Percentiles rank a stretch among this genome's conserved stretches.
Conservation (phyloP, 1,140 invertebrate species). For the Armadillidium nasatum region DNA sequence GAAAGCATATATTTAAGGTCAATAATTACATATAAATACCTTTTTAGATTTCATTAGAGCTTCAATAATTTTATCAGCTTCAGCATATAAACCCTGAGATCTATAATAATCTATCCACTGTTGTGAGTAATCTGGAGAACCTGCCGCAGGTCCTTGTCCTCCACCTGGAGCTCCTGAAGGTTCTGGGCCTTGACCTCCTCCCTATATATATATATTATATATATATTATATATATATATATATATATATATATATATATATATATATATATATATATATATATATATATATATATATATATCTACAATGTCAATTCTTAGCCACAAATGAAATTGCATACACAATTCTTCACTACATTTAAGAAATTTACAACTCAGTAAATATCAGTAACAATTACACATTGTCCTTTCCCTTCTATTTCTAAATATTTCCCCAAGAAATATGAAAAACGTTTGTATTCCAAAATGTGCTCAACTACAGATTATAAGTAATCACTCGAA, state of each 20-base stretch:
- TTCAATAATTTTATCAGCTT: constrained; percentile 80
- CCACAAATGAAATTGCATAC: too few species aligned
- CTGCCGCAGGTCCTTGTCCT: constrained; percentile 26
- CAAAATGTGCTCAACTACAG: too few species aligned
- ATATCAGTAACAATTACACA: too few species aligned
- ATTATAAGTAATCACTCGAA: too few species aligned
- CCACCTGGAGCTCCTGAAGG: constrained; percentile 17
- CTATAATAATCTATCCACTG: constrained; percentile 98
- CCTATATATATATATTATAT: too few species aligned
- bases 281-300: too few species aligned
- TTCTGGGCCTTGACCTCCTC: constrained; percentile 28
- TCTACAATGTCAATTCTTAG: too few species aligned
- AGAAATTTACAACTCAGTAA: too few species aligned
- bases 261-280: constrained; percentile 18
- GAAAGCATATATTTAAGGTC: background rate
- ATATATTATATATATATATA: constrained; percentile 17
- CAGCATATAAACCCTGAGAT: constrained; percentile 78
- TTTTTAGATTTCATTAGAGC: constrained; percentile 66
- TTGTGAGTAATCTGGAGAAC: constrained; percentile 73
- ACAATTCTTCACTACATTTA: too few species aligned
- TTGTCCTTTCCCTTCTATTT: too few species aligned
- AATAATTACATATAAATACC: constrained; percentile 47
- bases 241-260: constrained; percentile 18
- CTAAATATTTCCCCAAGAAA: too few species aligned
- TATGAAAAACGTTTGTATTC: too few species aligned